Base-by-base conservation (phyloP, 2,888 invertebrate genomes). In the Eupelmus urozonus region DNA sequence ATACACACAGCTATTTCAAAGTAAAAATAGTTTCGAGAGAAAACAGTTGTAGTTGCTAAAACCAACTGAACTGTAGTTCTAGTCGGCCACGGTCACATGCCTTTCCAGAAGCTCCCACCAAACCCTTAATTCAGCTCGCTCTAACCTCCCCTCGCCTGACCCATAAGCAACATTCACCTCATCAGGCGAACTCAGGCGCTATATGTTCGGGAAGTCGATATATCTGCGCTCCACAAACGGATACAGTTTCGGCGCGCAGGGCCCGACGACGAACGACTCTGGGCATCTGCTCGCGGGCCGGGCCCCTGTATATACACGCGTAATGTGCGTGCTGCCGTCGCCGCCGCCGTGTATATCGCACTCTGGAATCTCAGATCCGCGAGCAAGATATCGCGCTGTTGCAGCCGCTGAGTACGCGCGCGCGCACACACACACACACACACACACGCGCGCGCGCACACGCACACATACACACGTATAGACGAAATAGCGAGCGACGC, bases 401-500 rank as follows among this genome's bases (percentile, higher is more conserved):
- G 9, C 16, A 45, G 45, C 45, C 16, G 13, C 13, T 45, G 13
- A 70, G n/a, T 60, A 27, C 51, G 42, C 53, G 51, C 40, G 7
- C 60, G 13, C 57, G 13, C 40, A 16, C 34, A 27, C 71, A 23
- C 7, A n/a, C n/a, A 42, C 34, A 34, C 11, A 25, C 59, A 25
- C 29, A 27, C 18, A 34, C 34, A 34, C 34, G 2, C n/a, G 27
- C 62, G 3, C 60, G 16, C 57, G 7, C 23, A 23, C 34, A 45
- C 71, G 51, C 7, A 16, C n/a, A 42, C 34, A 25, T 7, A 45
- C 59, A 25, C 51, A 27, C 9, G 65, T 20, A 29, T 53, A 71
- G 20, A 20, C 45, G 51, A 49, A 11, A 23, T 16, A 25, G 5
- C 42, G 62, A 63, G 40, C 60, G 25, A 59, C 40, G 27, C 75